Conservation (phyloP, 2,888 invertebrate species). For the Drosophila meridiana region DNA sequence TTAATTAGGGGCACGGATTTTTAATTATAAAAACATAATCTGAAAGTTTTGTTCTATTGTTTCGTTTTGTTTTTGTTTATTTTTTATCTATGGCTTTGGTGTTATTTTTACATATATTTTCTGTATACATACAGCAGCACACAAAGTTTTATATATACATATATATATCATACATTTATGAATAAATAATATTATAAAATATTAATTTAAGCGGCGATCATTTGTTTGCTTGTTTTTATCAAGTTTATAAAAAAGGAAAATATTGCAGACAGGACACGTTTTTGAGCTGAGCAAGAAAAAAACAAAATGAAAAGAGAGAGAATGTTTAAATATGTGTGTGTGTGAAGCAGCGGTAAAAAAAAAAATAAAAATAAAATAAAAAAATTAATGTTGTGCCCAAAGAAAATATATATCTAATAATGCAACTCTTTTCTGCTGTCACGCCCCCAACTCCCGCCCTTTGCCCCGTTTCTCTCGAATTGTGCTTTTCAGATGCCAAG, state of each 20-base stretch:
- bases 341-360: conserved; percentile 6
- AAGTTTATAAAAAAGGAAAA: conserved; percentile 20
- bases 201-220: conserved; percentile 38
- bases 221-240: conserved; percentile 70
- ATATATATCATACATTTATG: not conserved
- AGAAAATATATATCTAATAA: conserved; percentile 38
- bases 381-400: conserved; percentile 11
- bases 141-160: conserved; percentile 21
- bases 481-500: conserved; percentile 71
- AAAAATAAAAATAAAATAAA: not conserved
- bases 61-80: conserved; percentile 27
- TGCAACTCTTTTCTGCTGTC: conserved; percentile 17
- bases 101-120: conserved; percentile 35
- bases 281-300: conserved; percentile 57
- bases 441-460: conserved; percentile 17
- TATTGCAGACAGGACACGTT: conserved; percentile 53
- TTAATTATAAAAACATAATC: conserved; percentile 14
- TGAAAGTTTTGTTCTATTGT: conserved; percentile 35
- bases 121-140: conserved; percentile 33
- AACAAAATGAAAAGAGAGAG: conserved; percentile 3
- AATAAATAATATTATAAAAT: conserved; percentile 6
- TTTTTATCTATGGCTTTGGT: conserved; percentile 60
- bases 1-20: conserved; percentile 61
- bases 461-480: conserved; percentile 2
- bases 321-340: not conserved